Conservation (phyloP, 2,113 vertebrate species). For the Neoarius graeffei region DNA sequence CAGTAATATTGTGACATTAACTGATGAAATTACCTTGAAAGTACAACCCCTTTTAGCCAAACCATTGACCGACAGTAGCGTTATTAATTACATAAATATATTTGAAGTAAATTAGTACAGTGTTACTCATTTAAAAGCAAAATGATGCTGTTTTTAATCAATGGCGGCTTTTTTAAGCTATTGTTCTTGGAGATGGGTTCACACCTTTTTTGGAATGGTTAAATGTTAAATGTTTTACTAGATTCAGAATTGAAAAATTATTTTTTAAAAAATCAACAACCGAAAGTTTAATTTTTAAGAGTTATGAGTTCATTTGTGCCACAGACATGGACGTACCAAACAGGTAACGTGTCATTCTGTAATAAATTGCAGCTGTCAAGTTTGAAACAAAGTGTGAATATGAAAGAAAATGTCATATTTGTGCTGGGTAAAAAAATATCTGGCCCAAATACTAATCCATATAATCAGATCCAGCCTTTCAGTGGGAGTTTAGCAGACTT, state of each 20-base stretch:
- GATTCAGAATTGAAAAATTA: neutral
- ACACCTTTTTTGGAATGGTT: neutral
- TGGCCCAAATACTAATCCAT: neutral
- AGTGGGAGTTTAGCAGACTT: neutral
- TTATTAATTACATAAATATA: too few species aligned
- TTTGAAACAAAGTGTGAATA: neutral
- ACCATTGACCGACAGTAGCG: too few species aligned
- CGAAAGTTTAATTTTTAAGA: neutral
- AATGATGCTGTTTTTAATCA: neutral
- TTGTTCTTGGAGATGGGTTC: neutral
- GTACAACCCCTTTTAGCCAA: too few species aligned
- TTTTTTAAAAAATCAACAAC: too few species aligned
- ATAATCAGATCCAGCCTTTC: slow-evolving; percentile 5
- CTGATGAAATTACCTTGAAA: neutral
- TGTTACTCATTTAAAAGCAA: too few species aligned
- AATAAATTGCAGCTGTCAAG: neutral
- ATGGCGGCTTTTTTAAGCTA: neutral
- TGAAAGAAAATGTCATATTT: neutral
- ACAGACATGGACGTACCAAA: neutral
- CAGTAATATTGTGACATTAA: too few species aligned
- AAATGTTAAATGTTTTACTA: neutral
- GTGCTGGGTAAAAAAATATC: neutral
- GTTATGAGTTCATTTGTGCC: neutral
- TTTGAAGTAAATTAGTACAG: too few species aligned
- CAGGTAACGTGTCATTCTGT: neutral